Conservation (phyloP, 2,797 vertebrate species). For the Myotis findleyi region DNA sequence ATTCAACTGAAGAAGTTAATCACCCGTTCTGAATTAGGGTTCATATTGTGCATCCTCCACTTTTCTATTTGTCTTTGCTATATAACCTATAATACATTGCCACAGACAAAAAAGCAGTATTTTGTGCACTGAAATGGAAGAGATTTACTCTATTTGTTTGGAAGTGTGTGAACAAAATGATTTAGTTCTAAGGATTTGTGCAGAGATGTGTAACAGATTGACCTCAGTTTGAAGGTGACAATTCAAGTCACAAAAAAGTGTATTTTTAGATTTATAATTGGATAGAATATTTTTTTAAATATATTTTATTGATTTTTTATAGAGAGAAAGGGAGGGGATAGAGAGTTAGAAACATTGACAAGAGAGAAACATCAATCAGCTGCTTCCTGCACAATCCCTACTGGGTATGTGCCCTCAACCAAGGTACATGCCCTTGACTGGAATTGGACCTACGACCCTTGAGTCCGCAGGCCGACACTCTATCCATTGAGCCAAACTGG, state of each 20-base stretch:
- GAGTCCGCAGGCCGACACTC: too few species aligned
- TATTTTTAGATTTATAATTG: conserved; percentile 37
- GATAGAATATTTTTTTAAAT: neutral
- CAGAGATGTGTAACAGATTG: neutral
- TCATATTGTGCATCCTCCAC: neutral
- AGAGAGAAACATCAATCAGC: too few species aligned
- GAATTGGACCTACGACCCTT: too few species aligned
- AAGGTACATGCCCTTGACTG: too few species aligned
- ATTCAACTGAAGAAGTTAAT: conserved; percentile 34
- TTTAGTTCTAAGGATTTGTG: conserved; percentile 38
- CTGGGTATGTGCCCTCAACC: too few species aligned
- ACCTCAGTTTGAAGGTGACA: conserved; percentile 12
- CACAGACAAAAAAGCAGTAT: neutral
- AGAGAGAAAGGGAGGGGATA: too few species aligned
- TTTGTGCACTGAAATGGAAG: conserved; percentile 49
- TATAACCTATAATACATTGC: neutral
- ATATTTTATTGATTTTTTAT: too few species aligned
- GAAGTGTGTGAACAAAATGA: conserved; percentile 28
- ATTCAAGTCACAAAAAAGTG: neutral
- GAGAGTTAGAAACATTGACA: too few species aligned
- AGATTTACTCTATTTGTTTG: neutral
- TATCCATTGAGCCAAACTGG: too few species aligned
- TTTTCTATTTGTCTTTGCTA: neutral
- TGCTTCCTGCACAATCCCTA: too few species aligned
- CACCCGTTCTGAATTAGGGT: neutral